Base-by-base conservation (phyloP, 92 coral and sea anemone species). In the Actinostola sp. region DNA sequence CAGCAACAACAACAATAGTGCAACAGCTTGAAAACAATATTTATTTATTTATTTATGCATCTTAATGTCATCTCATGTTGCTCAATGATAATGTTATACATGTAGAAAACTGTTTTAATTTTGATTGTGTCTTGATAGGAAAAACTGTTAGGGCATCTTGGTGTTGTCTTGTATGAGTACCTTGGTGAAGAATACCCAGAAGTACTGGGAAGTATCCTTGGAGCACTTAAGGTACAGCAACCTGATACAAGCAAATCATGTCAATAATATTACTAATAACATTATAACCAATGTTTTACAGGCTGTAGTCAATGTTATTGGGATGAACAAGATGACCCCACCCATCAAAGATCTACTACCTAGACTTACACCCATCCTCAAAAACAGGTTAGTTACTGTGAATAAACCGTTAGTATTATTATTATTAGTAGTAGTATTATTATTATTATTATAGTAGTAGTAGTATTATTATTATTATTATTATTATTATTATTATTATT, bases 271-370 rank as follows among this genome's bases (percentile, higher is more conserved):
- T 11, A 4, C 42, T 4, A 36, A 4, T 36, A 36, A 36, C 42
- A 4, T 36, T 36, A 4, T 36, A 36, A 36, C 42, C 4, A 36
- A 36, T 36, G 42, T 63, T 56, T 69, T 78, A 16, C 54, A 95
- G 99, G 99, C 99, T 33, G 94, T 95, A 67, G 99, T 95, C 29
- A 95, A 95, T 76, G 99, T 95, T 8, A 95, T 95, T 78, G 99
- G 99, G 52, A 95, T 95, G 99, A 95, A 95, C 84, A 95, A 95
- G 84, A 95, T 95, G 99, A 92, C 97, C 10, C 99, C 99, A 13
- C 99, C 99, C 36, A 95, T 95, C 71, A 95, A 95, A 66, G 99
- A 95, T 66, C 82, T 95, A 41, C 77, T 95, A 38, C 99, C 99
- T 16, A 82, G 99, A 35, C 75, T 95, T 30, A 95, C 99, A 23